These are phyloP conservation scores for Perithous albicinctus DNA, from an alignment of 2,888 invertebrate species.

Conservation along the genomic window DNA sequence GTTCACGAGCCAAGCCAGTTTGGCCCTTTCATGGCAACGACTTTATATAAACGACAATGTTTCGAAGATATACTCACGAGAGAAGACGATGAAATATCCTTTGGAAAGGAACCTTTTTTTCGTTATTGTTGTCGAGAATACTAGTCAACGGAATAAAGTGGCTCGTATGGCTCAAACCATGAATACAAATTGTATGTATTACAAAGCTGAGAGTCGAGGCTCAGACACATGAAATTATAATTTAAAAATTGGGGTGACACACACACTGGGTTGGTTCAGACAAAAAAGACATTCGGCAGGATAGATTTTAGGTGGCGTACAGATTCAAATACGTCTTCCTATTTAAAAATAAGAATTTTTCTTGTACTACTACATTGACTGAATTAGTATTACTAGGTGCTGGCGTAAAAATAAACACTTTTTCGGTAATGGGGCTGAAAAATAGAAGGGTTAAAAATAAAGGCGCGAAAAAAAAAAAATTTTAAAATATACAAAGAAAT, in stretches of 20 bases:
- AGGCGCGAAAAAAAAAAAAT: no score
- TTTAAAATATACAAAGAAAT: no score
- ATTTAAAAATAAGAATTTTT: not conserved
- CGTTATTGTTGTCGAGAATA: not conserved
- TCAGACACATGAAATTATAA: not conserved
- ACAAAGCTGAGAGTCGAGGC: not conserved
- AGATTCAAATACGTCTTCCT: not conserved
- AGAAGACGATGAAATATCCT: not conserved
- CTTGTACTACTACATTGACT: no score
- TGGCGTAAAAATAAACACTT: no score
- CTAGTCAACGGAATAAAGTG: not conserved
- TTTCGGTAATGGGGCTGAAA: no score
- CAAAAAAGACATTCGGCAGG: not conserved
- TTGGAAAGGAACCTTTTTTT: not conserved
- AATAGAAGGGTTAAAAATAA: no score
- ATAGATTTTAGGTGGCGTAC: not conserved
- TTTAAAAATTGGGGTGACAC: not conserved
- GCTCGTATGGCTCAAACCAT: not conserved
- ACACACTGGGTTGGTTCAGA: not conserved
- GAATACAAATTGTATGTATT: slow-evolving; percentile 7
- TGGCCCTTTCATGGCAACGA: slow-evolving; percentile 21
- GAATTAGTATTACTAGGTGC: no score
- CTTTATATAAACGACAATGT: slow-evolving; percentile 43
- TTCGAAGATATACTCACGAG: slow-evolving; percentile 5
- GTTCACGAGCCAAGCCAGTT: slow-evolving; percentile 29